Conservation (phyloP, 2,797 vertebrate genomes). For the Discoglossus pictus region DNA sequence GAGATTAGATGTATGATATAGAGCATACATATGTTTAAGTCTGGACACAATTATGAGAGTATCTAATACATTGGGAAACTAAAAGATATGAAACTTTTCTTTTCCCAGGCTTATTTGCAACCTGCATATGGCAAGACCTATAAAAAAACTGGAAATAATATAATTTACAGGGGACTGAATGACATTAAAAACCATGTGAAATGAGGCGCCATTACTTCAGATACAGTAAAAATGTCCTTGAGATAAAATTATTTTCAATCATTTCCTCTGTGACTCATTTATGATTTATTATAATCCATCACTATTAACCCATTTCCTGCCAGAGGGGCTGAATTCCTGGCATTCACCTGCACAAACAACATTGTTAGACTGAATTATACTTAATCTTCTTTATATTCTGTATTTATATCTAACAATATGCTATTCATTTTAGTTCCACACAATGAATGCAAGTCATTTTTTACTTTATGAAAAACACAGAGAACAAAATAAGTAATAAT, state of each 20-base stretch:
- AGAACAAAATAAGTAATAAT: too few species aligned
- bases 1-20: constrained; percentile 7
- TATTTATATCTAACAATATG: too few species aligned
- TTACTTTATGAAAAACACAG: too few species aligned
- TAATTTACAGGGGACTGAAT: constrained; percentile 42
- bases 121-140: constrained; percentile 16
- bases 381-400: too few species aligned
- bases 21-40: constrained; percentile 1
- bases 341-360: not conserved
- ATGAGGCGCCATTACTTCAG: constrained; percentile 39
- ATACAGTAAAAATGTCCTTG: constrained; percentile 47
- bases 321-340: not conserved
- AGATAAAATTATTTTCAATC: constrained; percentile 28
- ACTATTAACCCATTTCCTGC: constrained; percentile 32
- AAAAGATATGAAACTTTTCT: constrained; percentile 10
- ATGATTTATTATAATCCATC: constrained; percentile 30
- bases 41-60: constrained; percentile 15
- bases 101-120: constrained; percentile 20
- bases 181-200: constrained; percentile 48
- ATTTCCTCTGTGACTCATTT: constrained; percentile 27
- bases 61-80: constrained; percentile 20
- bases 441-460: too few species aligned
- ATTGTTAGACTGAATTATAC: too few species aligned
- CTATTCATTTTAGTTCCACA: too few species aligned
- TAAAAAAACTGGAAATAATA: constrained; percentile 50